Evolutionary conservation across 2,888 invertebrate species (phyloP), one percentile per base, ranked within the genome.

Genomic region (Brachyopa scutellaris): DNA sequence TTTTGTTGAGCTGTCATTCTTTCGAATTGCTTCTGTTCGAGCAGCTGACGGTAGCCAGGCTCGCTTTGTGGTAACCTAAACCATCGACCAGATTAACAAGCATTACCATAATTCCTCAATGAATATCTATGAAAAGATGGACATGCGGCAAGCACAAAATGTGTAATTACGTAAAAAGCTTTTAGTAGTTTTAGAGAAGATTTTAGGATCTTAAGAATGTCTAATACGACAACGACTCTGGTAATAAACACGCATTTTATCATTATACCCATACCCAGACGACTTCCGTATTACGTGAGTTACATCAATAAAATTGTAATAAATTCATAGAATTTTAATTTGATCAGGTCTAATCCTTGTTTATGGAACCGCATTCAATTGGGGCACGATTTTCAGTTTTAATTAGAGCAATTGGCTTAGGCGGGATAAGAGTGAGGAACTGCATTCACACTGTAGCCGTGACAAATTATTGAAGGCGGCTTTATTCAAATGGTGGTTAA

Each of bases 81-180:
- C n/a, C n/a, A n/a, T n/a, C n/a, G n/a, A 42, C 45, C 62, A 78
- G 64, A 59, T 64, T 64, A 72, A 11, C 21, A n/a, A 11, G 33
- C 66, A 78, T 78, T 73, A 79, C 33, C 78, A 79, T 79, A 72
- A 79, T 59, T 79, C 23, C 26, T n/a, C 19, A 29, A 23, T 51
- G 49, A 33, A 36, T 69, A 42, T 55, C 57, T 69, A 26, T 38
- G 62, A 49, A 42, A 59, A 31, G 53, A 53, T 53, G 42, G 36
- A 45, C 36, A 69, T 23, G 57, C 23, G 21, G 47, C 47, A 13
- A 26, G 31, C 57, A 40, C 47, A 23, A 70, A 49, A 51, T 70
- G 38, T 40, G 40, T 49, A 51, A 70, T 70, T 70, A 31, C 70
- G 13, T 40, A 51, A 51, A n/a, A 47, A 13, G 47, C 61, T 23